phyloP scores from a whole-genome alignment of 1,140 invertebrate species.

The Drosophila triauraria region DNA sequence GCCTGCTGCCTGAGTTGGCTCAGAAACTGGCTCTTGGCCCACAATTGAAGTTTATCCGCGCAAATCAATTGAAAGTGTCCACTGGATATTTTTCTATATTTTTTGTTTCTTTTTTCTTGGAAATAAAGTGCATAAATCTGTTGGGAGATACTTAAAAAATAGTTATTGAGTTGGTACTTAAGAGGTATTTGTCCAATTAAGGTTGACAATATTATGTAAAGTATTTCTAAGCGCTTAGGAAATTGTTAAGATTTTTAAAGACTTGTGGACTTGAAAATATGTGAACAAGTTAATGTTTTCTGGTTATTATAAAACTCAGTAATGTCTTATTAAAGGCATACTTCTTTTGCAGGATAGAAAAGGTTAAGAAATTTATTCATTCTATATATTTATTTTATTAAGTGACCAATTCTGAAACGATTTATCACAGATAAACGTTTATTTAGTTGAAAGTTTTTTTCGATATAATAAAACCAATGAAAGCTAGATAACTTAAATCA shows the following conservation, averaged over 20 bases:
- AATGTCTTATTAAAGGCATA: not conserved
- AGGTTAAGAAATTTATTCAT: too few relatives aligned
- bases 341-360: too few relatives aligned
- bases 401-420: too few relatives aligned
- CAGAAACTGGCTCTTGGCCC: constrained; percentile 34
- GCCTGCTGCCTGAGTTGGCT: constrained; percentile 62
- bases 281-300: not conserved
- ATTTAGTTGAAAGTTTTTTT: too few relatives aligned
- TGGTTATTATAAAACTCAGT: not conserved
- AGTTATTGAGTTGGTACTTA: not conserved
- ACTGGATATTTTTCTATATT: not conserved
- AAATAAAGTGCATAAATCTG: constrained; percentile 22
- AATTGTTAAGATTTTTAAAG: not conserved
- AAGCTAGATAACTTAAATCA: too few relatives aligned
- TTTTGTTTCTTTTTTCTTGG: not conserved
- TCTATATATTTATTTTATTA: too few relatives aligned
- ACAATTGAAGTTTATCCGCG: constrained; percentile 65
- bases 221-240: not conserved
- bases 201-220: constrained; percentile 7
- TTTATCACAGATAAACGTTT: too few relatives aligned
- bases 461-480: too few relatives aligned
- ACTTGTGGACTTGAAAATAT: not conserved
- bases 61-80: constrained; percentile 64
- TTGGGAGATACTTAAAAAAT: not conserved
- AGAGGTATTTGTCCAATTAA: constrained; percentile 11